Base-by-base conservation (phyloP, 2,888 invertebrate species). In the Lasioglossum morio region DNA sequence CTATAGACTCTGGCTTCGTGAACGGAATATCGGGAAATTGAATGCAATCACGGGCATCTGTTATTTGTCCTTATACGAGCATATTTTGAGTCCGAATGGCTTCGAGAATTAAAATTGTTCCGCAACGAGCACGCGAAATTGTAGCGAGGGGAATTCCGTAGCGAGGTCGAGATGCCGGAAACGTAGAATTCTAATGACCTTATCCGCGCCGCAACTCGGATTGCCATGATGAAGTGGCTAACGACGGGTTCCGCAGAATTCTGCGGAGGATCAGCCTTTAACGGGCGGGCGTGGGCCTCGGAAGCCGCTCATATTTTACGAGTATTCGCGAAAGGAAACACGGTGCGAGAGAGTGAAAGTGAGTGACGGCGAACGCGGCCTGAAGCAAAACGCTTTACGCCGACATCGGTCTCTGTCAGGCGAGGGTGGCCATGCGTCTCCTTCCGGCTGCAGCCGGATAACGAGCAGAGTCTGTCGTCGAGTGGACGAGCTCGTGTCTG, bases 391-490 rank as follows among this genome's bases (percentile, higher is more conserved):
- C 72, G 78, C 46, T 83, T 84, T 79, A 27, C 73, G 34, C 48
- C 37, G 70, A 77, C 87, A 87, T 87, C 87, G 87, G 73, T 87
- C 87, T 84, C 72, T 84, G 87, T 84, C 87, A 72, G 66, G 70
- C 87, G 79, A 81, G 87, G 79, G 82, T 73, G 69, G 73, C 77
- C 40, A 57, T 14, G 63, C 46, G 83, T 79, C 80, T 60, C 46
- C 63, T 81, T 76, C 78, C 69, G 60, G 63, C 53, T 34, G 84
- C 69, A 53, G 63, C 53, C 40, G 84, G 77, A 76, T 87, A 87
- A 87, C 79, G 84, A 87, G 87, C 77, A 63, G 46, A 76, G 77
- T 77, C 77, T 79, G 85, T 85, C 81, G 78, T 34, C 60, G 76
- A 48, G 74, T 72, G 79, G 40, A 48, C 23, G 37, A 27, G 76